Evolutionary conservation across 2,888 invertebrate species (phyloP), one percentile per base, ranked within the genome.

Genomic region (Sesia bembeciformis): DNA sequence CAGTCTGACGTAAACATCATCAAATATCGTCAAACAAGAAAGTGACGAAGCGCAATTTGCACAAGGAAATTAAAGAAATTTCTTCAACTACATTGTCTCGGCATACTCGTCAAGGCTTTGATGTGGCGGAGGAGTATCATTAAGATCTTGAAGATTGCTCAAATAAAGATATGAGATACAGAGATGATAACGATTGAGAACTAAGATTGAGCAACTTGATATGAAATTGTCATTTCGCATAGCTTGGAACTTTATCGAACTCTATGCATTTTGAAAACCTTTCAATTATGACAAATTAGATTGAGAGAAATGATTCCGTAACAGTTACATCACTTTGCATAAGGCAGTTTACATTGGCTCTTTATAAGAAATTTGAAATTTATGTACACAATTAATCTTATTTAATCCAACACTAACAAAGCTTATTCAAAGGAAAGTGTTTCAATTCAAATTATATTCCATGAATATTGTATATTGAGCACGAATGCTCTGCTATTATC

Each of bases 1-100:
- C 76, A 78, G 78, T 55, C 56, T 50, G 49, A 54, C 56, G 55
- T 50, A 58, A 58, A 63, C 58, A 64, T 66, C 66, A 64, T 59
- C 53, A 54, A 57, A 60, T 60, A 59, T 67, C 66, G 61, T 67
- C 65, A 66, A 59, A 63, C 62, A 64, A 39, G 50, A 50, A 63
- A 65, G 60, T 58, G 53, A 38, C 38, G 23, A 38, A 38, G 52
- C 53, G 59, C 58, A 58, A 64, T 63, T 58, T 58, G 60, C 62
- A 58, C 54, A 58, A 65, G 64, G 64, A 72, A 70, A 50, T 50
- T 50, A 50, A 8, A 50, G 39, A 50, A 50, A 50, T 50, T 39
- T 50, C 39, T 50, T 38, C 23, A n/a, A 23, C 38, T 38, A 5
- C 23, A 50, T 38, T 50, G 50, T 50, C 39, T 50, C 39, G 46